A percentile compares a stretch with the other conserved stretches of the same genome.
These are phyloP conservation scores for Synanthedon vespiformis DNA, from an alignment of 2,888 invertebrate genomes.

Conservation along the genomic window DNA sequence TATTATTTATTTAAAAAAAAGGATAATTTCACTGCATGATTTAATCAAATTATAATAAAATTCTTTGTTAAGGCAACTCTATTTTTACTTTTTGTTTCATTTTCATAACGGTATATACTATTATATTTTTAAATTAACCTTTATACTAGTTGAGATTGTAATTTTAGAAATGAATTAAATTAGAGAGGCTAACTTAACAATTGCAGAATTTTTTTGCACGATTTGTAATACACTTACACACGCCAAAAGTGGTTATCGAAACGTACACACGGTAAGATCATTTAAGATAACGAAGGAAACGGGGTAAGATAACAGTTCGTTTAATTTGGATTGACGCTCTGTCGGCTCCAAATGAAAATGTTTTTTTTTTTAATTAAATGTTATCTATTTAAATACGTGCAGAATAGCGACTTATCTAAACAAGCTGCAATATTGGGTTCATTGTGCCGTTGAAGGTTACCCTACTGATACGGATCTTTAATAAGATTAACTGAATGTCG, in stretches of 20 bases:
- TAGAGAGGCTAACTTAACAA: too few relatives aligned
- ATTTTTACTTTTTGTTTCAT: too few relatives aligned
- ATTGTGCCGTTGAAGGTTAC: constrained; percentile 16
- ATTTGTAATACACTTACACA: neutral
- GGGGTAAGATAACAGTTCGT: constrained; percentile 22
- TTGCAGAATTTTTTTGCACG: too few relatives aligned
- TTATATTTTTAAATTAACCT: too few relatives aligned
- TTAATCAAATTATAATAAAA: too few relatives aligned
- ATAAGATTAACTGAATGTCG: constrained; percentile 8
- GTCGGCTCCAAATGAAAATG: constrained; percentile 19
- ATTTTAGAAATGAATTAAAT: too few relatives aligned
- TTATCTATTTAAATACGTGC: constrained; percentile 15
- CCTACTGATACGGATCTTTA: constrained; percentile 7
- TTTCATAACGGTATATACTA: too few relatives aligned
- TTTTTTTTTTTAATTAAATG: constrained; percentile 12
- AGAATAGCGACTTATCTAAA: constrained; percentile 11
- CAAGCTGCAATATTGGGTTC: constrained; percentile 16
- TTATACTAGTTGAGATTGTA: too few relatives aligned
- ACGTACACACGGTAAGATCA: neutral
- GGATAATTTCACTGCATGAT: too few relatives aligned
- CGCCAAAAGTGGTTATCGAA: neutral
- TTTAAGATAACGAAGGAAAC: constrained; percentile 7
- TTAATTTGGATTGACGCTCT: constrained; percentile 17
- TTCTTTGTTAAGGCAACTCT: too few relatives aligned
- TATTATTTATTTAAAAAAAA: too few relatives aligned